Percentiles rank a stretch among this genome's conserved stretches.
Evolutionary conservation across 2,888 invertebrate species (phyloP).

Genomic region (Orthosia gothica): DNA sequence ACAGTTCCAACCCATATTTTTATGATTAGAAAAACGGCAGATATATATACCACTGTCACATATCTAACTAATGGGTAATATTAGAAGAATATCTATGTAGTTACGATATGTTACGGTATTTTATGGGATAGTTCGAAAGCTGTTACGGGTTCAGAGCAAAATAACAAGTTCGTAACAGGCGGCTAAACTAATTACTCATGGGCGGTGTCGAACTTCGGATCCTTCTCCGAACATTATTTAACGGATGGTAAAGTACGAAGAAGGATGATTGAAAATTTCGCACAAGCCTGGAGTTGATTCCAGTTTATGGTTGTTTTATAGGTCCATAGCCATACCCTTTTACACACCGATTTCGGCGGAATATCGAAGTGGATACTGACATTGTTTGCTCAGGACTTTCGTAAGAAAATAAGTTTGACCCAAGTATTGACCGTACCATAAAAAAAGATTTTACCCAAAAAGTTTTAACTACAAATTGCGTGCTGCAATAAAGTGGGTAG

Average conservation of each 20-base stretch:
- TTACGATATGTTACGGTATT: slow-evolving; percentile 3
- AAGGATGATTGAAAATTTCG: slow-evolving; percentile 65
- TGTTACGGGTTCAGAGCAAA: slow-evolving; percentile 47
- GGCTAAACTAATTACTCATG: slow-evolving; percentile 50
- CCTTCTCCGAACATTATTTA: slow-evolving; percentile 41
- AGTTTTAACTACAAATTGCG: slow-evolving; percentile 47
- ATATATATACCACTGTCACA: slow-evolving; percentile 17
- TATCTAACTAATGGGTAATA: not conserved
- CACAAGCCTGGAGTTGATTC: slow-evolving; percentile 43
- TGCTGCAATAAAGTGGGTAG: slow-evolving; percentile 37
- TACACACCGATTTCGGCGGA: slow-evolving; percentile 41
- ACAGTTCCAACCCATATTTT: not conserved
- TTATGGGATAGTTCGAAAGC: slow-evolving; percentile 36
- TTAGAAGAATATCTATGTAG: slow-evolving; percentile 3
- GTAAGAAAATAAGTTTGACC: slow-evolving; percentile 38
- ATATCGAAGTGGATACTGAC: slow-evolving; percentile 30
- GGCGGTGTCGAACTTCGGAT: slow-evolving; percentile 51
- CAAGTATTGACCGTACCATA: slow-evolving; percentile 22
- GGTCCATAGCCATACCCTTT: slow-evolving; percentile 40
- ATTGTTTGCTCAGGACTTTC: slow-evolving; percentile 38
- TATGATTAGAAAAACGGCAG: slow-evolving; percentile 4
- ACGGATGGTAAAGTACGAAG: slow-evolving; percentile 34
- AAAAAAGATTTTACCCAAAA: slow-evolving; percentile 46
- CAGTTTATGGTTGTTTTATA: slow-evolving; percentile 60
- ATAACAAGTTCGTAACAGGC: slow-evolving; percentile 48